Base-by-base conservation (phyloP, 2,113 vertebrate genomes). In the Chauna torquata region DNA sequence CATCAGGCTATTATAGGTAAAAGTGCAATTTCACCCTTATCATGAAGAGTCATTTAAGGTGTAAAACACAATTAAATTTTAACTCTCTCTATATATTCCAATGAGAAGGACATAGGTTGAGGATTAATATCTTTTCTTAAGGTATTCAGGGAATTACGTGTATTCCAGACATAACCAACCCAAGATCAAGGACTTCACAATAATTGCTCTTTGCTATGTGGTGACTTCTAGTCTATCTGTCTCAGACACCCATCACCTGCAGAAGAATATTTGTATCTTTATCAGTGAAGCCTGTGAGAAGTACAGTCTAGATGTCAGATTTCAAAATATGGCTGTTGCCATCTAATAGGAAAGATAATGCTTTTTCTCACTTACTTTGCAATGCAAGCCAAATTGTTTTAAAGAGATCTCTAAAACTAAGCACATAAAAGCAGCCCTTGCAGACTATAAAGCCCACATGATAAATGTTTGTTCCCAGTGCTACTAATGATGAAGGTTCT, bases 351-450 rank as follows among this genome's bases (percentile, higher is more conserved):
- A 92, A 93, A 93, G 58, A 45, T 86, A 91, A 88, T 72, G 47
- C 22, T 81, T 95, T 84, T 75, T 64, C 52, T 84, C 44, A 42
- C 62, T 80, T 36, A 58, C 52, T 93, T 94, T 49, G 88, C 83
- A 92, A 62, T 75, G 55, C 59, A 86, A 94, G 86, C 27, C 69
- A 94, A 95, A 84, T 90, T 93, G 55, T 91, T 93, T 96, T 82
- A 90, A 94, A 92, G 80, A 50, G 42, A 83, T 44, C 69, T 94
- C 72, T 94, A 75, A 94, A 92, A 74, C 76, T 59, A 90, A 57
- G 61, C 42, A 59, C 68, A 94, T 95, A 94, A 93, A 95, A 93
- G 34, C 72, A 95, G 59, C 55, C 50, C n/a, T 90, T 93, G 79
- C 55, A 96, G 88, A 88, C 88, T 93, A 86, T 93, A 95, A 93